Base-by-base conservation (phyloP, 2,113 vertebrate genomes). In the Corythaixoides concolor region DNA sequence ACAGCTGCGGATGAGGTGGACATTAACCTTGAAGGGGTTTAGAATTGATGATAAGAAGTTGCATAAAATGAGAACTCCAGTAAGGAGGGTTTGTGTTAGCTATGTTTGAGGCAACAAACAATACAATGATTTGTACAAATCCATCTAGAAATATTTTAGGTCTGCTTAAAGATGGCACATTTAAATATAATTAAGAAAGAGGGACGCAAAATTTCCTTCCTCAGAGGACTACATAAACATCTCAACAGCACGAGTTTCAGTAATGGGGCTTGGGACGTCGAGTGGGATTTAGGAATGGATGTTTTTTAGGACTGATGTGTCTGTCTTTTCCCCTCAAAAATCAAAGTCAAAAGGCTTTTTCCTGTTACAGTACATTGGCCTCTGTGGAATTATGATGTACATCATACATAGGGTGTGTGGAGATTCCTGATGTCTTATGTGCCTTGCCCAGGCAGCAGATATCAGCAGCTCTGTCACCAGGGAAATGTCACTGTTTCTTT, bases 381-480 rank as follows among this genome's bases (percentile, higher is more conserved):
- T 72, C 33, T 27, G 15, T 39, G 45, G 32, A 13, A 7, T 70
- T 70, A 18, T 0, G 0, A 11, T 41, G 5, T 33, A 17, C 18
- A 19, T 11, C 17, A 39, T 4, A 26, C 2, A 52, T 4, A 37
- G 4, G 4, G 23, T 43, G 13, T 58, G 3, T 49, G 43, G 43
- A 60, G 49, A 72, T 11, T 74, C 18, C 11, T 86, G 37, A 50
- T 72, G 15, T 33, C 37, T 79, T 22, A 55, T n/a, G 11, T 75
- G 33, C 20, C 15, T 55, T 78, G 15, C 15, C 28, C 53, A 50
- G 47, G 39, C 24, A 80, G 12, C 43, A 49, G 35, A 80, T 33
- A 55, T 17, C 27, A 12, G 62, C 21, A 27, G 9, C 24, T 81
- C 41, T 87, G 18, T 67, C 43, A 47, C 37, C 21, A n/a, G 13